Conservation (phyloP, 2,113 vertebrate genomes). For the rat (Rattus norvegicus) region GRCr8 NC_086021.1:174968001-174968500, state of each 20-base stretch:
- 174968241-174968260: not conserved
- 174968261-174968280: not conserved
- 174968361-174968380: not conserved
- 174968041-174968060: rapidly evolving
- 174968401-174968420: not conserved
- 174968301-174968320: conserved; percentile 33
- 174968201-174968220: not conserved
- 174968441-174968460: not conserved
- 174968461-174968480: not conserved
- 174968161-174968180: not conserved
- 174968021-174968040: not conserved
- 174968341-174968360: conserved; percentile 70
- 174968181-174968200: not conserved
- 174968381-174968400: not conserved
- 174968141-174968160: not conserved
- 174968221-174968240: not conserved
- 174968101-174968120: not conserved
- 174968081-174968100: rapidly evolving
- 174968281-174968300: not conserved
- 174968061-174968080: not conserved
- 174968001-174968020: not conserved
- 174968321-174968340: conserved; percentile 59
- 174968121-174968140: not conserved
- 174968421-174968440: rapidly evolving
- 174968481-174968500: conserved; percentile 63